Evolutionary conservation across 2,888 invertebrate species (phyloP).

Genomic region (Lasioglossum morio): DNA sequence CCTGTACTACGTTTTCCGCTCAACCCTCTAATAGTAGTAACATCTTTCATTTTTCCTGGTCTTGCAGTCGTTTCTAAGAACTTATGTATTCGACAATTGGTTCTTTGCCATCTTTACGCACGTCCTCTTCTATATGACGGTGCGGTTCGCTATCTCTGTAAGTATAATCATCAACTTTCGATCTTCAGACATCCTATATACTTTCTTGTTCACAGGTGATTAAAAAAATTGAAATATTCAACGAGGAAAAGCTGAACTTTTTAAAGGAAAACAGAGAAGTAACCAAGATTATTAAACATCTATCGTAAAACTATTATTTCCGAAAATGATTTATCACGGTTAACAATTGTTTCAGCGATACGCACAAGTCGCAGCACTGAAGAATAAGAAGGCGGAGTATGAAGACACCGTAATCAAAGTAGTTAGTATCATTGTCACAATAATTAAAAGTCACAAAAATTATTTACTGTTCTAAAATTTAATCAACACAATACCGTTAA

Average conservation of each 20-base stretch:
- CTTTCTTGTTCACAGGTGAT: slow-evolving; percentile 72
- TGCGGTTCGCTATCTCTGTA: slow-evolving; percentile 81
- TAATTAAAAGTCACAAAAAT: not conserved
- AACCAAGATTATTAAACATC: slow-evolving; percentile 37
- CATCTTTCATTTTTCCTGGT: not conserved
- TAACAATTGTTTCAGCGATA: slow-evolving; percentile 73
- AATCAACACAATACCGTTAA: not conserved
- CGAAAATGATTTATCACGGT: not conserved
- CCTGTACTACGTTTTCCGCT: not conserved
- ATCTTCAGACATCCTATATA: not conserved
- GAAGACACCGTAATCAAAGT: slow-evolving; percentile 79
- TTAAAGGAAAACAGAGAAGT: slow-evolving; percentile 78
- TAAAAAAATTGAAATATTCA: slow-evolving; percentile 76
- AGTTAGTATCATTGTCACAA: slow-evolving; percentile 65
- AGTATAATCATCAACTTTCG: slow-evolving; percentile 34
- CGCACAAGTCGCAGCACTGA: slow-evolving; percentile 75
- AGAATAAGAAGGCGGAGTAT: slow-evolving; percentile 78
- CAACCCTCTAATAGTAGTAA: not conserved
- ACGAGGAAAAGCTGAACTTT: slow-evolving; percentile 73
- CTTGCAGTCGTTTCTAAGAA: slow-evolving; percentile 79
- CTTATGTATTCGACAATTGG: slow-evolving; percentile 79
- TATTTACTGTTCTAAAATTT: not conserved
- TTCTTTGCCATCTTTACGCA: slow-evolving; percentile 74
- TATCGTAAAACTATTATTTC: slow-evolving; percentile 2
- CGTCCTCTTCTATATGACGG: slow-evolving; percentile 68